phyloP scores from a whole-genome alignment of 2,888 invertebrate genomes.

The Gymnocheta viridis region DNA sequence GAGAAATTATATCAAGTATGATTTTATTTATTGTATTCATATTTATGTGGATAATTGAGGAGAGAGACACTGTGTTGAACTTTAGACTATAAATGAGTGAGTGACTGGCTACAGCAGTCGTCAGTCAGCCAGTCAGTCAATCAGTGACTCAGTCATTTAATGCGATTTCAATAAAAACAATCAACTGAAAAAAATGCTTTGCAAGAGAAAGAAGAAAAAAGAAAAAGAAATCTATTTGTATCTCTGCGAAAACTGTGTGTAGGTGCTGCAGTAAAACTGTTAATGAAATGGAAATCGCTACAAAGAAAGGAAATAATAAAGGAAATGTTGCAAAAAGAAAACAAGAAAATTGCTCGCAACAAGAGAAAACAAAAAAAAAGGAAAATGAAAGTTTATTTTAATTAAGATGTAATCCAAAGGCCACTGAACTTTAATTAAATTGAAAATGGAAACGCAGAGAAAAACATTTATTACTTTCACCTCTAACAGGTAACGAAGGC shows the following conservation, averaged over 20 bases:
- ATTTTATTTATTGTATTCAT: conserved; percentile 25
- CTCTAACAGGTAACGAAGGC: not conserved
- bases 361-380: conserved; percentile 11
- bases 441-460: not conserved
- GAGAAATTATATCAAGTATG: not conserved
- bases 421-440: conserved; percentile 1
- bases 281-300: conserved; percentile 27
- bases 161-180: conserved; percentile 39
- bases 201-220: not conserved
- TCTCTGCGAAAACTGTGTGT: conserved; percentile 13
- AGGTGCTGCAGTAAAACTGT: conserved; percentile 16
- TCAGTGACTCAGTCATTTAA: conserved; percentile 15
- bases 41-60: conserved; percentile 50
- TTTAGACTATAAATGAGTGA: conserved; percentile 8
- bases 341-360: conserved; percentile 4
- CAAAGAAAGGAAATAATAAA: conserved; percentile 46
- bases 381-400: conserved; percentile 39
- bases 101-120: not conserved
- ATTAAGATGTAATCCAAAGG: not conserved
- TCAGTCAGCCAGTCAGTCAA: conserved; percentile 16
- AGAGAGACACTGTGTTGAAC: conserved; percentile 29
- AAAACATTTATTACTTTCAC: not conserved
- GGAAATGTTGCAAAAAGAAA: conserved; percentile 39
- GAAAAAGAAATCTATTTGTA: not conserved
- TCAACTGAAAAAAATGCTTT: not conserved